These are phyloP conservation scores for Stichopus horrens DNA, from an alignment of 53 echinoderm and acorn worm species.

Conservation along the genomic window DNA sequence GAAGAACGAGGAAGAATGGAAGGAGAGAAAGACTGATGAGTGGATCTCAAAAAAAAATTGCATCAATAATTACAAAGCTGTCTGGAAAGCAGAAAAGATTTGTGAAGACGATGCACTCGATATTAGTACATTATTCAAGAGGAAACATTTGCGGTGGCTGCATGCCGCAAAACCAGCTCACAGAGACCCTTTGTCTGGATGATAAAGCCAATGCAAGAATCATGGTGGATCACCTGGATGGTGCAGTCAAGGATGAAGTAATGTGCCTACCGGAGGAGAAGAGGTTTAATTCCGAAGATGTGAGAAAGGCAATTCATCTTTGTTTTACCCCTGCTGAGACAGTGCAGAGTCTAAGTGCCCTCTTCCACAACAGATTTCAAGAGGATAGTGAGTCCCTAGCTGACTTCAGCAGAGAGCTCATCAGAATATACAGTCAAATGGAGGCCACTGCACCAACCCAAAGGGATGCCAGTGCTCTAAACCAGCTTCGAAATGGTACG, in stretches of 20 bases:
- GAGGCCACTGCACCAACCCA: slow-evolving; percentile 33
- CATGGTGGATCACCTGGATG: slow-evolving; percentile 33
- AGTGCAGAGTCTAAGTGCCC: slow-evolving; percentile 4
- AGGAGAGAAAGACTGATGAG: neutral
- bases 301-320: neutral
- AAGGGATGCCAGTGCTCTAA: neutral
- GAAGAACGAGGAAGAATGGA: neutral
- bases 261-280: neutral
- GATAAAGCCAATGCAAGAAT: neutral
- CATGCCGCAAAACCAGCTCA: neutral
- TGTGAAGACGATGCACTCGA: neutral
- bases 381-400: slow-evolving; percentile 15
- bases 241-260: slow-evolving; percentile 39
- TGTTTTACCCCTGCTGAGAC: slow-evolving; percentile 2
- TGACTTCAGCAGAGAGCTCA: slow-evolving; percentile 7
- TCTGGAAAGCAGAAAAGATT: neutral
- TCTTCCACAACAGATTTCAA: slow-evolving; percentile 8
- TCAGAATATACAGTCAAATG: neutral
- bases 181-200: neutral
- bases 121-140: neutral
- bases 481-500: slow-evolving; percentile 20
- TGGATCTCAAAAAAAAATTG: neutral
- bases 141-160: neutral
- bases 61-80: neutral
- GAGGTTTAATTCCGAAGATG: neutral